phyloP scores from a whole-genome alignment of 2,113 vertebrate genomes.

The Nipponia nippon region DNA sequence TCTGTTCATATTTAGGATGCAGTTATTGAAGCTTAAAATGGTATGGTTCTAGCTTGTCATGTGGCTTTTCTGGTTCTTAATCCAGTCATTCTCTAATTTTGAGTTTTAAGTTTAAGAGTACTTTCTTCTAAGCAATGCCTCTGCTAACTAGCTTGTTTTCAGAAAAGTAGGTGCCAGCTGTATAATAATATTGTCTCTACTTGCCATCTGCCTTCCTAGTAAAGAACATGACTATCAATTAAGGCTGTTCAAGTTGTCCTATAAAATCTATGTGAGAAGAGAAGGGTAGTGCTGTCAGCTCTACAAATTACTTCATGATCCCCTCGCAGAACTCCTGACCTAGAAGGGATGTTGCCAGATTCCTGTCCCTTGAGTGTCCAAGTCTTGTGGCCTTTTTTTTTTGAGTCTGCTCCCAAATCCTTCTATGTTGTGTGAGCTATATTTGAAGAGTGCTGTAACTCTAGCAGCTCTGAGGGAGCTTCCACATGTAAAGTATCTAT shows the following conservation, averaged over 20 bases:
- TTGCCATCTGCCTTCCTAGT: neutral
- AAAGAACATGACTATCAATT: neutral
- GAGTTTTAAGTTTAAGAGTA: neutral
- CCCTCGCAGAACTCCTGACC: neutral
- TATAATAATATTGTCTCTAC: neutral
- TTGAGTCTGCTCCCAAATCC: neutral
- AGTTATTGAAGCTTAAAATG: slow-evolving; percentile 3
- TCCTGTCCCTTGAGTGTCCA: neutral
- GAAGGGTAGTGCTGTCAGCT: neutral
- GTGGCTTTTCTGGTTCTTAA: neutral
- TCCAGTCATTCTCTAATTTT: neutral
- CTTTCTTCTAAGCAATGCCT: neutral
- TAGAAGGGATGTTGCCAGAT: neutral
- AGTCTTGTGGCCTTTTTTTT: neutral
- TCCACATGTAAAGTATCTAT: neutral
- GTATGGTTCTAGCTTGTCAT: neutral
- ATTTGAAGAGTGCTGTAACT: neutral
- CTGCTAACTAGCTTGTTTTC: neutral
- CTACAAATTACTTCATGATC: neutral
- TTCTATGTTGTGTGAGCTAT: neutral
- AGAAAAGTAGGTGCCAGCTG: neutral
- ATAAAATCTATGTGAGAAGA: neutral
- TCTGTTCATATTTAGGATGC: neutral
- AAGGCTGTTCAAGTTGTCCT: neutral
- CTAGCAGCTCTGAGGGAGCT: neutral